Evolutionary conservation across 2,888 invertebrate species (phyloP).

Genomic region (Acholoe squamosa): DNA sequence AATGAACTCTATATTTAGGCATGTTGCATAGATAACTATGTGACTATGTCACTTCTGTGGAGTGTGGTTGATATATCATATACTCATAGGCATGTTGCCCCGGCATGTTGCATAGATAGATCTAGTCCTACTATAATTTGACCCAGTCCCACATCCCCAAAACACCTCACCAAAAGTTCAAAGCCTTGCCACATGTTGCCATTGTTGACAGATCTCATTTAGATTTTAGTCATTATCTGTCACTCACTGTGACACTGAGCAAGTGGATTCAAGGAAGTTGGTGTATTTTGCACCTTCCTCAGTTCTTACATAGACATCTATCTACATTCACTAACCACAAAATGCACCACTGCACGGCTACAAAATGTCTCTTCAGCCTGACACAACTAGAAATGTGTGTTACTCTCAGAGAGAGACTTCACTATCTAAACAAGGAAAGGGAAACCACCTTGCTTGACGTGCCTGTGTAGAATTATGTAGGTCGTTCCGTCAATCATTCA

Average conservation of each 20-base stretch:
- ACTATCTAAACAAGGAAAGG: constrained; percentile 27
- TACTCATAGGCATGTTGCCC: neutral
- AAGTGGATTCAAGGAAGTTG: constrained; percentile 2
- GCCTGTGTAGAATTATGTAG: neutral
- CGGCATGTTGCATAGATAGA: neutral
- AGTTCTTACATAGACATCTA: neutral
- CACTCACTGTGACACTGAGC: neutral
- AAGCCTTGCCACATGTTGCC: neutral
- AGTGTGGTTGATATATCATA: too few relatives aligned
- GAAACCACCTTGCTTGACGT: constrained; percentile 15
- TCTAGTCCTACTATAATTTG: neutral
- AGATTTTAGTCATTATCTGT: neutral
- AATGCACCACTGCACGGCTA: neutral
- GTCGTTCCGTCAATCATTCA: constrained; percentile 36
- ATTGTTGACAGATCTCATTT: neutral
- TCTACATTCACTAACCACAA: neutral
- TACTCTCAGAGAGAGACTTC: neutral
- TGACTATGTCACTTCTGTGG: too few relatives aligned
- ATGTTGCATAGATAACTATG: too few relatives aligned
- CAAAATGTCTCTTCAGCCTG: neutral
- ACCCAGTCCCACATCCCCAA: neutral
- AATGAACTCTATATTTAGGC: too few relatives aligned
- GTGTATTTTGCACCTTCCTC: neutral
- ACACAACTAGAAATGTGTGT: neutral
- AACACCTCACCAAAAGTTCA: neutral